These are phyloP conservation scores for Xanthorhoe spadicearia DNA, from an alignment of 2,888 invertebrate genomes.

Conservation along the genomic window DNA sequence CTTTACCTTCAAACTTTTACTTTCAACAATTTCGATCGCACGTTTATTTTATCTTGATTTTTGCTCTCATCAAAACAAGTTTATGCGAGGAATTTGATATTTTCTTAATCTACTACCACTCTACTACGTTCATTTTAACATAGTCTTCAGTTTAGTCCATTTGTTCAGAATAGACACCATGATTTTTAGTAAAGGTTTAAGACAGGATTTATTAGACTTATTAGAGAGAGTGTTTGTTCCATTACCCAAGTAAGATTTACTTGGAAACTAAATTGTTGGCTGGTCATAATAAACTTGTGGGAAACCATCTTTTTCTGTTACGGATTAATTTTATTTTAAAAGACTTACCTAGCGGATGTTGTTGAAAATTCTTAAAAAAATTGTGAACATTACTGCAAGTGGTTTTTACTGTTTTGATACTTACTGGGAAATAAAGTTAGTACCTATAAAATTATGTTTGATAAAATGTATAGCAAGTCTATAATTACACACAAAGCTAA, in stretches of 20 bases:
- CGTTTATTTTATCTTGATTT: background rate
- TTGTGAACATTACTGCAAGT: background rate
- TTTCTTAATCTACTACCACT: no score
- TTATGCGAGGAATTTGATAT: no score
- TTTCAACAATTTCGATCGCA: background rate
- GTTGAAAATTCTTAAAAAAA: background rate
- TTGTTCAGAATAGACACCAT: no score
- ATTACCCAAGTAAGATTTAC: background rate
- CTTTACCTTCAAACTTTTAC: background rate
- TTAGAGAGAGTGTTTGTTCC: no score
- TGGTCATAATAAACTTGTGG: slow-evolving; percentile 12
- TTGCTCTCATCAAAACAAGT: background rate
- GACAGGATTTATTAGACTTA: slow-evolving; percentile 11
- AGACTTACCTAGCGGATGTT: slow-evolving; percentile 1
- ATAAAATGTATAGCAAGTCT: no score
- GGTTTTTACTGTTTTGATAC: background rate
- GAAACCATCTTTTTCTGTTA: slow-evolving; percentile 1
- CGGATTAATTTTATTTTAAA: slow-evolving; percentile 3
- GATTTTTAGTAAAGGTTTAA: slow-evolving; percentile 12
- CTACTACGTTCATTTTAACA: no score
- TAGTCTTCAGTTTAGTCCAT: no score
- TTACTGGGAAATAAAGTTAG: background rate
- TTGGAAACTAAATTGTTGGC: slow-evolving; percentile 15
- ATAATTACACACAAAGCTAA: no score
- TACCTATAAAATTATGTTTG: background rate